These are phyloP conservation scores for Parauchenoglanis ngamensis DNA, from an alignment of 2,797 vertebrate species.

Conservation along the genomic window DNA sequence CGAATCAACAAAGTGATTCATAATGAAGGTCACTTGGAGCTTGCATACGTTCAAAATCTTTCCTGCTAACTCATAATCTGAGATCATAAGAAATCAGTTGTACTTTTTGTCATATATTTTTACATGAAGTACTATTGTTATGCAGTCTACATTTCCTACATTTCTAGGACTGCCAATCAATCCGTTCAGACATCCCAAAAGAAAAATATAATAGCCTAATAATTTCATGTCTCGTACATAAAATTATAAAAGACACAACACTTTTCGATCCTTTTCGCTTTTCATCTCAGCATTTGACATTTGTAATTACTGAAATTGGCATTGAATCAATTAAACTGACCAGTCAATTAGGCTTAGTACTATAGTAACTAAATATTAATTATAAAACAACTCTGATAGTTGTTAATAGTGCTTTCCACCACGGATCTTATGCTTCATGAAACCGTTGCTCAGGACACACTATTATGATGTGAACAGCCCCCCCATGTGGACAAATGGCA, in stretches of 20 bases:
- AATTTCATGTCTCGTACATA: not conserved
- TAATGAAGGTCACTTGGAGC: not conserved
- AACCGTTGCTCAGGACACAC: not conserved
- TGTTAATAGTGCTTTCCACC: not conserved
- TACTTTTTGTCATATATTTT: not conserved
- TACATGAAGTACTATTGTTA: not conserved
- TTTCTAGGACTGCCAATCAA: not conserved
- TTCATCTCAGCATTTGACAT: not conserved
- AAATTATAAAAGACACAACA: not conserved
- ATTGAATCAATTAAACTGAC: not conserved
- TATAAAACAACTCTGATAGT: not conserved
- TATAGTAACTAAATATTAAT: not conserved
- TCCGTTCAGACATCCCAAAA: not conserved
- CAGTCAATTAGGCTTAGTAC: not conserved
- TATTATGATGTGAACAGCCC: conserved; percentile 9
- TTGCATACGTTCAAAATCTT: not conserved
- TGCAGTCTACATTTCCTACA: not conserved
- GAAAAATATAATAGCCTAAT: not conserved
- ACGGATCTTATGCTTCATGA: not conserved
- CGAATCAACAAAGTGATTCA: conserved; percentile 2
- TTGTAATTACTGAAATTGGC: not conserved
- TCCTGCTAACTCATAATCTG: not conserved
- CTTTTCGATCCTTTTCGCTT: not conserved
- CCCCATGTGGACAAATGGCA: conserved; percentile 32
- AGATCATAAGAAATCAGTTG: not conserved